Conservation (phyloP, 2,888 invertebrate genomes). For the Brachypterus glaber region DNA sequence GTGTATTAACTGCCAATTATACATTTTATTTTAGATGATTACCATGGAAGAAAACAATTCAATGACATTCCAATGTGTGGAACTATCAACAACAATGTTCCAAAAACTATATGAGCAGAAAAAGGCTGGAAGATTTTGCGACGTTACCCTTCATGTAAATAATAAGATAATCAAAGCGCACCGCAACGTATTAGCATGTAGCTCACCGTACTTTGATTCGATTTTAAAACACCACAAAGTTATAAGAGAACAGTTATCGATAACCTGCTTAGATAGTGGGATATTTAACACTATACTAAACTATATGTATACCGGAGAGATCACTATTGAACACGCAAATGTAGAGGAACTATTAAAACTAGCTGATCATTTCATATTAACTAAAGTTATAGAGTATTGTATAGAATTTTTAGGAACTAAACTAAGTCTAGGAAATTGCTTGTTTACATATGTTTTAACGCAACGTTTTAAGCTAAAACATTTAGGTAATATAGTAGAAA, state of each 20-base stretch:
- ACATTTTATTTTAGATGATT: slow-evolving; percentile 31
- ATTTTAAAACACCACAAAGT: slow-evolving; percentile 48
- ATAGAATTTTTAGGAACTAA: slow-evolving; percentile 54
- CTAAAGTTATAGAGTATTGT: slow-evolving; percentile 52
- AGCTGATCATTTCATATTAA: slow-evolving; percentile 53
- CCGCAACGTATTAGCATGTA: slow-evolving; percentile 52
- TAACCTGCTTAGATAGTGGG: slow-evolving; percentile 48
- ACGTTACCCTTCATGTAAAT: slow-evolving; percentile 50
- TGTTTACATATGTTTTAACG: slow-evolving; percentile 51
- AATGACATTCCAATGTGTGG: slow-evolving; percentile 38
- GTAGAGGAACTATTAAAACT: slow-evolving; percentile 52
- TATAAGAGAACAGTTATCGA: slow-evolving; percentile 45
- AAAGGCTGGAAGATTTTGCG: slow-evolving; percentile 50
- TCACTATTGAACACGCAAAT: slow-evolving; percentile 49
- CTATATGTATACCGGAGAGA: slow-evolving; percentile 57
- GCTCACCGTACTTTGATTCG: slow-evolving; percentile 56
- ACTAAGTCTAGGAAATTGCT: slow-evolving; percentile 52
- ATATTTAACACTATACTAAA: slow-evolving; percentile 50
- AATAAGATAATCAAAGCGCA: slow-evolving; percentile 51
- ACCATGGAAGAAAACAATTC: slow-evolving; percentile 34
- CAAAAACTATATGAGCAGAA: slow-evolving; percentile 43
- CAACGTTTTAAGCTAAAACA: slow-evolving; percentile 49
- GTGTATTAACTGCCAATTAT: too few relatives aligned
- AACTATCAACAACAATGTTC: slow-evolving; percentile 35
- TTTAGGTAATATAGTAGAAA: slow-evolving; percentile 47